These are phyloP conservation scores for Anolis apletophallus DNA, from an alignment of 2,797 vertebrate genomes.

Conservation along the genomic window DNA sequence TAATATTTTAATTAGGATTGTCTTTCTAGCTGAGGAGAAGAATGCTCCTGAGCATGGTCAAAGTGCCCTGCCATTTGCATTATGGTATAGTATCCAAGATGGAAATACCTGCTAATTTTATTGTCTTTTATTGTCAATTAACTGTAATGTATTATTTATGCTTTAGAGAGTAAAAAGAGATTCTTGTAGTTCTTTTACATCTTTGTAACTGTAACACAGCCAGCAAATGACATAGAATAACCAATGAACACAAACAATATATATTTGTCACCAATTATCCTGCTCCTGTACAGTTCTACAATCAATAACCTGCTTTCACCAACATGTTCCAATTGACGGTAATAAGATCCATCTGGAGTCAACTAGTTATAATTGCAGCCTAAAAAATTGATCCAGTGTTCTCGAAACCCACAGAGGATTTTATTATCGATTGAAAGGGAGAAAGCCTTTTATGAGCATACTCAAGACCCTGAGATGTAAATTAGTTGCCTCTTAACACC, in stretches of 20 bases:
- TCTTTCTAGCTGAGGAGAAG: neutral
- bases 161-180: neutral
- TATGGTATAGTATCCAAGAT: neutral
- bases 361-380: neutral
- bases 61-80: neutral
- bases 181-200: no score
- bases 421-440: neutral
- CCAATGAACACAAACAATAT: neutral
- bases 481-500: neutral
- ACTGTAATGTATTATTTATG: neutral
- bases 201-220: neutral
- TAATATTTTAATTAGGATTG: neutral
- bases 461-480: neutral
- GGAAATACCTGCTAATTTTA: neutral
- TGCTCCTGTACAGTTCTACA: neutral
- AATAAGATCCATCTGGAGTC: slow-evolving; percentile 10
- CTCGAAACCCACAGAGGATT: neutral
- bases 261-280: neutral
- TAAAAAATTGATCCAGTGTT: neutral
- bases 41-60: neutral
- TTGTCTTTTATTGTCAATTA: neutral
- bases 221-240: slow-evolving; percentile 2
- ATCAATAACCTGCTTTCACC: slow-evolving; percentile 11
- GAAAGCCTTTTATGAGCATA: neutral
- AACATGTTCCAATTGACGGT: neutral